A percentile compares a stretch with the other conserved stretches of the same genome.
phyloP scores from a whole-genome alignment of 2,888 invertebrate genomes.

The Ischnus inquisitorius region DNA sequence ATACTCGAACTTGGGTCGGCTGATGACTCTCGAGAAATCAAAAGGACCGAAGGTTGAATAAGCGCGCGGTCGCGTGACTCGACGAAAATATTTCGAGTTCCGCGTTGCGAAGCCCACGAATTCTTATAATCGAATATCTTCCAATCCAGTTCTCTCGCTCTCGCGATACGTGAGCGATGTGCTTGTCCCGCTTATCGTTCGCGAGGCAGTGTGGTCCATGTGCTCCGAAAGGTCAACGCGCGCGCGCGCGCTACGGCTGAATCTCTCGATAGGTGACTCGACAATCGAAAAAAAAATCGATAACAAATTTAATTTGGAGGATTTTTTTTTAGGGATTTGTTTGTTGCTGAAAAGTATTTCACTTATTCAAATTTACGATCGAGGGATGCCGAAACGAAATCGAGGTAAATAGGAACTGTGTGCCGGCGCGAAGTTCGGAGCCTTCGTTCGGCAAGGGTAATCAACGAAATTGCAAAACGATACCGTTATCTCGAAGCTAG shows the following conservation, averaged over 20 bases:
- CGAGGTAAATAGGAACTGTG: not conserved
- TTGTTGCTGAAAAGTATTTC: not conserved
- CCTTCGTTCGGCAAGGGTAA: slow-evolving; percentile 3
- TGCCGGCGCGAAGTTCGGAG: not conserved
- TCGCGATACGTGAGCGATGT: slow-evolving; percentile 16
- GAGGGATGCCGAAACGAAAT: not conserved
- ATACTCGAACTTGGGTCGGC: slow-evolving; percentile 38
- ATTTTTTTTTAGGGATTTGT: not conserved
- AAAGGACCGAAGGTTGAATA: slow-evolving; percentile 53
- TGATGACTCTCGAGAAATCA: slow-evolving; percentile 71
- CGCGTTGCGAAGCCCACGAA: slow-evolving; percentile 61
- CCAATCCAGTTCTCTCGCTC: slow-evolving; percentile 30
- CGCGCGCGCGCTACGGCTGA: not conserved
- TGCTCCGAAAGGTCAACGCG: slow-evolving; percentile 42
- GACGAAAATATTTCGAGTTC: slow-evolving; percentile 61
- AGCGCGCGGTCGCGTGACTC: slow-evolving; percentile 57
- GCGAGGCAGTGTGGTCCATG: slow-evolving; percentile 39
- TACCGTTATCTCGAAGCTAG: slow-evolving; percentile 62
- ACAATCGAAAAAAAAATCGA: not conserved
- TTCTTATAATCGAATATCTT: slow-evolving; percentile 58
- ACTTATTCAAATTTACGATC: not conserved
- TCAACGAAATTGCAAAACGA: slow-evolving; percentile 47
- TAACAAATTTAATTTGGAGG: not conserved
- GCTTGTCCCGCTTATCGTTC: not conserved
- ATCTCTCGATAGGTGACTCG: slow-evolving; percentile 22